These are phyloP conservation scores for Muscina levida DNA, from an alignment of 2,888 invertebrate genomes.

Conservation along the genomic window DNA sequence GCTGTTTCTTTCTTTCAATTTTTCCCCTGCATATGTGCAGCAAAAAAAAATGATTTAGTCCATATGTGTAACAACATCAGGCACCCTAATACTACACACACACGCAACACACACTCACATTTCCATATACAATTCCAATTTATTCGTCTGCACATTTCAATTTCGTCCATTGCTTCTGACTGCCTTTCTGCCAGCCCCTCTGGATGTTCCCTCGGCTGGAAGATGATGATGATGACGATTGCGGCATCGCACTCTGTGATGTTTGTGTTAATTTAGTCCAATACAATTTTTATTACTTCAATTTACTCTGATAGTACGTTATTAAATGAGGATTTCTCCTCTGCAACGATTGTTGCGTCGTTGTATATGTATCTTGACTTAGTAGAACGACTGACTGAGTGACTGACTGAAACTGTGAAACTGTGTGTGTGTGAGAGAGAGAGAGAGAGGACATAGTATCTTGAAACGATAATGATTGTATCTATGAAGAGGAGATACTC, in stretches of 20 bases:
- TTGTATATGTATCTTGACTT: not conserved
- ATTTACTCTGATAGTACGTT: slow-evolving; percentile 34
- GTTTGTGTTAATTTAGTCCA: slow-evolving; percentile 42
- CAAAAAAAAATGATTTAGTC: slow-evolving; percentile 18
- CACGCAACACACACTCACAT: no score
- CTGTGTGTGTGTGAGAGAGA: no score
- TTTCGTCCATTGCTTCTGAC: no score
- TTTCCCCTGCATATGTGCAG: not conserved
- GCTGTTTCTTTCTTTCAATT: no score
- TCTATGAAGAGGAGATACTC: not conserved
- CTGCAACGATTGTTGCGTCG: not conserved
- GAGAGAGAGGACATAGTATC: no score
- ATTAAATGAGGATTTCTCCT: slow-evolving; percentile 22
- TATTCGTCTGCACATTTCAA: not conserved
- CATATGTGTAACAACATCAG: slow-evolving; percentile 2
- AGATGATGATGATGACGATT: no score
- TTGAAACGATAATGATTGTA: slow-evolving; percentile 5
- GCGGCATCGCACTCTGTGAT: slow-evolving; percentile 15
- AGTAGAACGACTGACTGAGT: not conserved
- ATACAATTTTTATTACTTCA: slow-evolving; percentile 48
- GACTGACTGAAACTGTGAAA: no score
- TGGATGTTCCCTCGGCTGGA: no score
- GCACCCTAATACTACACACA: no score
- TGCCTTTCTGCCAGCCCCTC: no score
- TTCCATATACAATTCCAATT: slow-evolving; percentile 26